Conservation (phyloP, 2,113 vertebrate species). For the Ramphastos sulfuratus region DNA sequence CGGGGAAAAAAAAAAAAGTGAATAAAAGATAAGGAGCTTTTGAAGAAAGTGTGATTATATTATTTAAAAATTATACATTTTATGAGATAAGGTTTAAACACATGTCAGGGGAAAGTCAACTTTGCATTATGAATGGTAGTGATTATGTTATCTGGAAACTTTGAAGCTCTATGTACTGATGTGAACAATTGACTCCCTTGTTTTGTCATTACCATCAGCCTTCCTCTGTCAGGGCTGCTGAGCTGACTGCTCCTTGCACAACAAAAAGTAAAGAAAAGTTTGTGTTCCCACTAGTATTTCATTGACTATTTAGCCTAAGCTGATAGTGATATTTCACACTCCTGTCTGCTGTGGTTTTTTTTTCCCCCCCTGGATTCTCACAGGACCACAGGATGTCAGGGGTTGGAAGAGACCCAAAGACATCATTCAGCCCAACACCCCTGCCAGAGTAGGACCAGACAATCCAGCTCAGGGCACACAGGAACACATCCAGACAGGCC, state of each 20-base stretch:
- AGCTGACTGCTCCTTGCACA: constrained; percentile 68
- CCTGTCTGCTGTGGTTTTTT: background rate
- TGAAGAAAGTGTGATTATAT: constrained; percentile 79
- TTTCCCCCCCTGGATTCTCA: too few relatives aligned
- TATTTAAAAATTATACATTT: constrained; percentile 83
- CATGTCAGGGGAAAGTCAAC: constrained; percentile 83
- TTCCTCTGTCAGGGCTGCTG: constrained; percentile 60
- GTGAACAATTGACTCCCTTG: constrained; percentile 73
- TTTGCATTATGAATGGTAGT: constrained; percentile 74
- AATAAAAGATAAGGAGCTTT: constrained; percentile 73
- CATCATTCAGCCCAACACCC: too few relatives aligned
- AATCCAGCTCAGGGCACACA: too few relatives aligned
- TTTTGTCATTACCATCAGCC: constrained; percentile 68
- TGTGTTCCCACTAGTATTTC: constrained; percentile 76
- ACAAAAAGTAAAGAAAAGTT: constrained; percentile 69
- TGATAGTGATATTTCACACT: constrained; percentile 61
- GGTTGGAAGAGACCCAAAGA: too few relatives aligned
- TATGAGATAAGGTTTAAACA: constrained; percentile 82
- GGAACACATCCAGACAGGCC: too few relatives aligned
- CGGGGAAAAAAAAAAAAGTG: constrained; percentile 54
- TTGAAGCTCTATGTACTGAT: constrained; percentile 74
- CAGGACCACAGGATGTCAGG: too few relatives aligned
- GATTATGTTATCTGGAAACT: constrained; percentile 81
- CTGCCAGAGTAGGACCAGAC: too few relatives aligned
- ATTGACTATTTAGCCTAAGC: constrained; percentile 60